These are phyloP conservation scores for Varecia variegata DNA, from an alignment of 2,797 vertebrate genomes.

Conservation along the genomic window DNA sequence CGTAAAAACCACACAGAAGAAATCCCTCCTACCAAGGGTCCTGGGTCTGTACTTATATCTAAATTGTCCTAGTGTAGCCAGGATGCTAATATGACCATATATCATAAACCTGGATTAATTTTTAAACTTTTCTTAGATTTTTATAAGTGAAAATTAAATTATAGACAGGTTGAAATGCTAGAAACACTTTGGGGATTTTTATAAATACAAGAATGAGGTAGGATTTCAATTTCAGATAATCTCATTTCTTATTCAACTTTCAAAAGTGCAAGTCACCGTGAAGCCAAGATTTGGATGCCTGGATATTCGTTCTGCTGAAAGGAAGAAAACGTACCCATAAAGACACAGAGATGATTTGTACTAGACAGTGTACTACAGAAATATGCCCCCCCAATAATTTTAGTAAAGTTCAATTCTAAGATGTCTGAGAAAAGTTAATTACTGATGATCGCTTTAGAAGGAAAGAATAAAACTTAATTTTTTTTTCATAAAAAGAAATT, in stretches of 20 bases:
- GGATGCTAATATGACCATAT: not conserved
- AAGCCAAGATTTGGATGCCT: not conserved
- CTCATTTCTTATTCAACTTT: not conserved
- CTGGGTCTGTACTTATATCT: not conserved
- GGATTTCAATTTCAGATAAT: constrained; percentile 40
- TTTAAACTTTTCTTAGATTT: not conserved
- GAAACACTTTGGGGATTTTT: not conserved
- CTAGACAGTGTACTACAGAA: not conserved
- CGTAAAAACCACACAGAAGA: not conserved
- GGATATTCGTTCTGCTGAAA: not conserved
- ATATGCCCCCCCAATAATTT: not conserved
- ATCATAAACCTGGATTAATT: not conserved
- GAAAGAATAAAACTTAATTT: not conserved
- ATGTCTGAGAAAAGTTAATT: not conserved
- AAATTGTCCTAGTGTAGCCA: not conserved
- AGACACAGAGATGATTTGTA: not conserved
- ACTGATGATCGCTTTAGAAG: not conserved
- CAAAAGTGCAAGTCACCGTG: constrained; percentile 77
- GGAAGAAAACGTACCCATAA: not conserved
- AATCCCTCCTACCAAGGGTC: not conserved
- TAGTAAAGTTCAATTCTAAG: not conserved
- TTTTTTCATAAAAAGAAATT: not conserved
- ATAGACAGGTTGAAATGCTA: not conserved
- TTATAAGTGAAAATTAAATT: not conserved
- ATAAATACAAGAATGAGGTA: constrained; percentile 29